A percentile compares a stretch with the other conserved stretches of the same genome.
Conservation (phyloP, 2,888 invertebrate species). For the Ophion obscuratus region DNA sequence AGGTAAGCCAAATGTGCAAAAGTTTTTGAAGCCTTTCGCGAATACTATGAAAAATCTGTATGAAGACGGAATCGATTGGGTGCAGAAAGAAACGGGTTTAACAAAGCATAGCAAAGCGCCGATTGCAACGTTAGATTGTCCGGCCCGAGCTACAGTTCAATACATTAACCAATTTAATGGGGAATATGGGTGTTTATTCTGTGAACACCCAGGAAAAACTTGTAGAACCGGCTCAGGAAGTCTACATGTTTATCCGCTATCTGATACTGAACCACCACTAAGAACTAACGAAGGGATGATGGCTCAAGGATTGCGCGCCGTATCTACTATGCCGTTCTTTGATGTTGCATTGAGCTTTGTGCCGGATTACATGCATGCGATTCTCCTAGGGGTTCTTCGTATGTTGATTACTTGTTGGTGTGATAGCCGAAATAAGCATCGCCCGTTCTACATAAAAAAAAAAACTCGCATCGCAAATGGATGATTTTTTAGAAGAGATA, state of each 20-base stretch:
- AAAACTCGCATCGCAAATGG: constrained; percentile 25
- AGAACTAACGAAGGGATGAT: constrained; percentile 34
- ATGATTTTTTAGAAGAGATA: constrained; percentile 28
- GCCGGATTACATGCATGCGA: constrained; percentile 46
- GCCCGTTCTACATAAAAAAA: constrained; percentile 51
- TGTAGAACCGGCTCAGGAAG: constrained; percentile 30
- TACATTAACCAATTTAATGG: constrained; percentile 56
- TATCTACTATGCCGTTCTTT: constrained; percentile 27
- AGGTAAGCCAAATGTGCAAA: constrained; percentile 44
- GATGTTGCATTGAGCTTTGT: constrained; percentile 35
- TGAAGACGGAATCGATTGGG: constrained; percentile 43
- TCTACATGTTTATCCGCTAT: constrained; percentile 6
- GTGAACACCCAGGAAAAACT: constrained; percentile 51
- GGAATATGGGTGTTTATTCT: constrained; percentile 56
- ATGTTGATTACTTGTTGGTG: constrained; percentile 26
- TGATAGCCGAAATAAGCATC: background rate
- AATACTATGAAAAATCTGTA: constrained; percentile 28
- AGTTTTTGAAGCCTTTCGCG: constrained; percentile 55
- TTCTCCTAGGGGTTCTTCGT: constrained; percentile 14
- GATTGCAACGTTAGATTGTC: constrained; percentile 36
- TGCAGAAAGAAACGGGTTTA: background rate
- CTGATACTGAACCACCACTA: background rate
- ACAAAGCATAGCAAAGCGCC: constrained; percentile 22
- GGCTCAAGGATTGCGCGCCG: constrained; percentile 28
- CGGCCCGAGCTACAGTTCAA: constrained; percentile 49